A percentile compares a stretch with the other conserved stretches of the same genome.
Conservation (phyloP, 2,888 invertebrate species). For the Temnothorax rugatulus region DNA sequence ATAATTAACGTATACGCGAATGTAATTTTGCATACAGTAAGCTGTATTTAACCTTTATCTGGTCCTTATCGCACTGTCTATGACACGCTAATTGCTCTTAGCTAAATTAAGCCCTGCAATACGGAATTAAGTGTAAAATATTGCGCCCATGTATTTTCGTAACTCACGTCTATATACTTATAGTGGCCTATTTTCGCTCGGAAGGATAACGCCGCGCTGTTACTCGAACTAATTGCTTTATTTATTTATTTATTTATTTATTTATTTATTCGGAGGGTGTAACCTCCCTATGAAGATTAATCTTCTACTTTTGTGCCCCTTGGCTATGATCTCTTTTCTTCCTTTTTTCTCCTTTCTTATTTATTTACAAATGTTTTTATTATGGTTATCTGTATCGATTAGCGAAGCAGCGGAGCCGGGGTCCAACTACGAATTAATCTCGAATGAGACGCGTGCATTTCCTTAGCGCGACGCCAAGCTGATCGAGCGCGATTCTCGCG, state of each 20-base stretch:
- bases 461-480: neutral
- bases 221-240: slow-evolving; percentile 2
- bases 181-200: slow-evolving; percentile 23
- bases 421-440: neutral
- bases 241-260: slow-evolving; percentile 24
- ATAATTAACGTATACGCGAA: slow-evolving; percentile 44
- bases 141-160: slow-evolving; percentile 15
- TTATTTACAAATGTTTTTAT: neutral
- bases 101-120: slow-evolving; percentile 39
- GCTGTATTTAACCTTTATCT: slow-evolving; percentile 47
- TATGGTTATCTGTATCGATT: neutral
- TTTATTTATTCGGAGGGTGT: neutral
- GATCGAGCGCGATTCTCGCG: slow-evolving; percentile 15
- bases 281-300: neutral
- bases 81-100: slow-evolving; percentile 46
- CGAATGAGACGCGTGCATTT: neutral
- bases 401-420: neutral
- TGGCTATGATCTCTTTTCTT: neutral
- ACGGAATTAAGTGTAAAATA: slow-evolving; percentile 38
- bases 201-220: neutral
- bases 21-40: slow-evolving; percentile 48
- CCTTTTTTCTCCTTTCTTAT: neutral
- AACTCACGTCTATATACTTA: neutral
- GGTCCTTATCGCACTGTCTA: slow-evolving; percentile 32
- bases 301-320: neutral